Base-by-base conservation (phyloP, 2,797 vertebrate species). In the Ibycter americanus region DNA sequence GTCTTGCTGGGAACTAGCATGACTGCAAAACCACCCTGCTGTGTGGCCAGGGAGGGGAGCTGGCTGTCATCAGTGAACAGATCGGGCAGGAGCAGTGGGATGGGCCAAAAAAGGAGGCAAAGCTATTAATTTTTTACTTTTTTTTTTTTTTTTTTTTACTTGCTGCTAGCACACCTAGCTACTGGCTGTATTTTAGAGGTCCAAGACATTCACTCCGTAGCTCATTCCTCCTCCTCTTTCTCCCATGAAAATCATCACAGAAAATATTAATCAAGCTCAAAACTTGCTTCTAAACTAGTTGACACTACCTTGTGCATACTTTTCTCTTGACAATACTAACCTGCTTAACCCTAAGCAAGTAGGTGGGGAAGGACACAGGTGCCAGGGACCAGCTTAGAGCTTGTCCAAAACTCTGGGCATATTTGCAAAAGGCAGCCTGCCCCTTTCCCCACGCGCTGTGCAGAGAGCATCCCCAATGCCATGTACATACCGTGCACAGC, bases 401-500 rank as follows among this genome's bases (percentile, higher is more conserved):
- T 52, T 26, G 8, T 44, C 38, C 20, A 32, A 27, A 47, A 12
- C 72, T 23, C 34, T 25, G 72, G 38, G 8, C 40, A 32, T 17
- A 8, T 34, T 63, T 52, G 16, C 46, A 34, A 7, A 23, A 52
- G 54, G 54, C 62, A 46, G 34, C 4, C 8, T 17, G 46, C 11
- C 59, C 59, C 59, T 61, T 19, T 27, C 32, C 27, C 46, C 8
- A 1, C 1, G 15, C 38, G 2, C 36, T 3, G n/a, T 1, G 2
- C 52, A 4, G 32, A 1, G 25, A 5, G 4, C 40, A 5, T 14
- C 65, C 9, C 0, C 7, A 14, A 4, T 1, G 36, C 46, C 4
- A 0, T 5, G 44, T 17, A 4, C 20, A 2, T 12, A 10, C 34
- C 5, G 25, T 12, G 40, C 51, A 19, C 52, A 42, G 82, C 2